Base-by-base conservation (phyloP, 2,888 invertebrate genomes). In the Eupithecia dodoneata region DNA sequence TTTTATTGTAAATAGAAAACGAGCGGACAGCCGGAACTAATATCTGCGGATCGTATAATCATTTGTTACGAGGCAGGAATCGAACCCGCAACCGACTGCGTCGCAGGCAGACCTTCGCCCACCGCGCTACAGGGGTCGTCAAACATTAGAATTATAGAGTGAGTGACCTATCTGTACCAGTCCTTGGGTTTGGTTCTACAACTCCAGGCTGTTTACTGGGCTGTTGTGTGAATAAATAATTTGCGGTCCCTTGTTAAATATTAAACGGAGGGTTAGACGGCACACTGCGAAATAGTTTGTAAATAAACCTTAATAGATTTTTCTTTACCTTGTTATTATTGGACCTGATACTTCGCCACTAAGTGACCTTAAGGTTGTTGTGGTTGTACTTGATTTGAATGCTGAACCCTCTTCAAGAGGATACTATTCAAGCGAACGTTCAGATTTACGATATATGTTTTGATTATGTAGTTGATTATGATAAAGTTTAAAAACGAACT, bases 191-290 rank as follows among this genome's bases (percentile, higher is more conserved):
- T n/a, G 18, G 63, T 30, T 52, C 67, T 65, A 72, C 66, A 90
- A 90, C 89, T 88, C 86, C 82, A 84, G 86, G 85, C 82, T 87
- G 88, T 90, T 91, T 90, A 88, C 86, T 85, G 77, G 87, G 84
- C 85, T 86, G 86, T 87, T 85, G 87, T 88, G 86, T 94, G 92
- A 94, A 94, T 94, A 92, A 94, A 92, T 93, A 91, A 94, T 92
- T 85, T 86, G 86, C 84, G 86, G 88, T 82, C 87, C 89, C 89
- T 91, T 87, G 89, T 90, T 92, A 90, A 92, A 91, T 91, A 92
- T 92, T 92, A 87, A 92, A 90, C 82, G 80, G 82, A 80, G 87
- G 83, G 83, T 82, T 85, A 85, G 82, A 81, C 79, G 81, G 79
- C 82, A 80, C 80, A 87, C 81, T 83, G 82, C 79, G 81, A 86